These are phyloP conservation scores for Troides oblongomaculatus DNA, from an alignment of 2,888 invertebrate genomes.

Conservation along the genomic window DNA sequence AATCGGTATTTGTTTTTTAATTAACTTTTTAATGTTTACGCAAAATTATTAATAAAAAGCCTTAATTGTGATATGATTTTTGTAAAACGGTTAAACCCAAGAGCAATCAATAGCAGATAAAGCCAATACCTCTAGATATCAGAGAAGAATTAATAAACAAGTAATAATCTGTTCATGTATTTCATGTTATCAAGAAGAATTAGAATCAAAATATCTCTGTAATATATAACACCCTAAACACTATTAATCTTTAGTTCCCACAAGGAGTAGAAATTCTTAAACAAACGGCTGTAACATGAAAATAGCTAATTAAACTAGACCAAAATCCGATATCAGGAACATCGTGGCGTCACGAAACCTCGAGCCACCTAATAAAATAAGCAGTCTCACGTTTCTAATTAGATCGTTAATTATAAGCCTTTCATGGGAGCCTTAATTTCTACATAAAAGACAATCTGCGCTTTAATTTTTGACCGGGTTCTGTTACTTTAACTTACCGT, in stretches of 20 bases:
- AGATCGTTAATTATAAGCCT: constrained; percentile 77
- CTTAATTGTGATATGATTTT: too few relatives aligned
- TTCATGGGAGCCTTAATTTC: constrained; percentile 76
- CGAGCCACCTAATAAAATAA: constrained; percentile 71
- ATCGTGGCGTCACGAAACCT: constrained; percentile 64
- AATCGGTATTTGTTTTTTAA: too few relatives aligned
- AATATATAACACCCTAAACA: constrained; percentile 1
- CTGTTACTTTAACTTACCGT: constrained; percentile 45
- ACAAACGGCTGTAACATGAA: constrained; percentile 54
- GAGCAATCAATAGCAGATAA: too few relatives aligned
- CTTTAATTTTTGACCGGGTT: constrained; percentile 69
- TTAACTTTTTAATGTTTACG: too few relatives aligned
- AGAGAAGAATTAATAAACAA: too few relatives aligned
- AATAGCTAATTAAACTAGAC: constrained; percentile 74
- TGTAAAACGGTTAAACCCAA: too few relatives aligned
- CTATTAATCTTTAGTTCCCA: constrained; percentile 17
- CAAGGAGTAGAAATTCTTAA: constrained; percentile 37
- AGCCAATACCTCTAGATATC: too few relatives aligned
- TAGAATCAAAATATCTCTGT: not conserved
- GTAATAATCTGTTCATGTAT: too few relatives aligned
- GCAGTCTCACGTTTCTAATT: constrained; percentile 77
- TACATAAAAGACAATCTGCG: constrained; percentile 67
- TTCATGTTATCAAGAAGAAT: too few relatives aligned
- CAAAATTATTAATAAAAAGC: too few relatives aligned
- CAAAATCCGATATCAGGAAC: constrained; percentile 73